These are phyloP conservation scores for Platyscapa corneri DNA, from an alignment of 1,140 invertebrate species.

Conservation along the genomic window DNA sequence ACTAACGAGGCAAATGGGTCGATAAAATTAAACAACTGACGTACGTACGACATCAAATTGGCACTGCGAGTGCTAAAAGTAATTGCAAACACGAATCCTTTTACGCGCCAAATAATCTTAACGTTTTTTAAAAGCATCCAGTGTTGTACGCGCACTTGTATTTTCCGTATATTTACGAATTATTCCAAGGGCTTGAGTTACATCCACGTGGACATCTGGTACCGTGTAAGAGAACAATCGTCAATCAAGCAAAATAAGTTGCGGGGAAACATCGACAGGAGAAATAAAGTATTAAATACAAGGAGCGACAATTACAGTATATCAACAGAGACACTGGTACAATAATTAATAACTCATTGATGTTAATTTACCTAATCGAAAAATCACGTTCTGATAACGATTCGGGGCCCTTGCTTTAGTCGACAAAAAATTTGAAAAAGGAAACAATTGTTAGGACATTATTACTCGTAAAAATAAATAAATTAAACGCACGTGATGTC, in stretches of 20 bases:
- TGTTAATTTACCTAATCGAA: slow-evolving; percentile 72
- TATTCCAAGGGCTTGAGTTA: not conserved
- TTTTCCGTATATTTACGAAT: too few relatives aligned
- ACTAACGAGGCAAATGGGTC: too few relatives aligned
- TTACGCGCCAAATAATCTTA: too few relatives aligned
- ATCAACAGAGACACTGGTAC: not conserved
- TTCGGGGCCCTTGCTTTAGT: slow-evolving; percentile 71
- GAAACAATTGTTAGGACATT: slow-evolving; percentile 40
- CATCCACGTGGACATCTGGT: not conserved
- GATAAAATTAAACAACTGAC: too few relatives aligned
- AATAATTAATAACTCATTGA: slow-evolving; percentile 3
- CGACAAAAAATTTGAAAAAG: slow-evolving; percentile 55
- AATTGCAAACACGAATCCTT: too few relatives aligned
- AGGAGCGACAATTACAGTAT: not conserved
- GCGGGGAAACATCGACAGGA: not conserved
- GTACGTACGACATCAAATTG: too few relatives aligned
- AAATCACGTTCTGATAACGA: slow-evolving; percentile 73
- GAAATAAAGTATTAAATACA: not conserved
- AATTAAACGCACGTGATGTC: slow-evolving; percentile 13
- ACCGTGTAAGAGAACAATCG: not conserved
- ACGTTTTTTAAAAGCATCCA: too few relatives aligned
- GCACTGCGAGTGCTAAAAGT: too few relatives aligned
- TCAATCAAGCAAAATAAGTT: not conserved
- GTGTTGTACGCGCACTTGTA: too few relatives aligned
- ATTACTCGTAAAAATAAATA: slow-evolving; percentile 24